Evolutionary conservation across 1,140 invertebrate genomes (phyloP).

Genomic region (Drosophila gunungcola): DNA sequence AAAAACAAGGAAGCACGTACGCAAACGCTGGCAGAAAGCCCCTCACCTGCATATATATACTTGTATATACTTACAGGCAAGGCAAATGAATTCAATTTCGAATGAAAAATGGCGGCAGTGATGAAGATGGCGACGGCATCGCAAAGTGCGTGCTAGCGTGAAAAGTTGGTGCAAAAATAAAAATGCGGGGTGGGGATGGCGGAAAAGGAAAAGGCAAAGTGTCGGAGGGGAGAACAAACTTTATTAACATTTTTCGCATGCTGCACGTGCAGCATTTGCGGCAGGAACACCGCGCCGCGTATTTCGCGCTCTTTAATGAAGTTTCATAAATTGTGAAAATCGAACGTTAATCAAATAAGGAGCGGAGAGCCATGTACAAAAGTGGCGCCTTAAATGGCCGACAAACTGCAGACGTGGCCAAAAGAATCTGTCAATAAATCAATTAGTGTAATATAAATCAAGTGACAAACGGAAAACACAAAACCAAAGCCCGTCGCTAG

Average conservation of each 20-base stretch:
- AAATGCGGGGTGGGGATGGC: conserved; percentile 8
- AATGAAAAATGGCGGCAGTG: conserved; percentile 79
- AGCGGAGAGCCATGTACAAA: conserved; percentile 54
- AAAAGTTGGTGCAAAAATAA: conserved; percentile 13
- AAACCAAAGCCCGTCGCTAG: conserved; percentile 29
- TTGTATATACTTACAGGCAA: conserved; percentile 4
- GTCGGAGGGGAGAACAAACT: conserved; percentile 56
- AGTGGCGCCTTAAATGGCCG: conserved; percentile 70
- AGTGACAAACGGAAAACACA: conserved; percentile 23
- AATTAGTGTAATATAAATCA: conserved; percentile 79
- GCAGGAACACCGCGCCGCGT: conserved; percentile 25
- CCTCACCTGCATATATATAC: conserved; percentile 9
- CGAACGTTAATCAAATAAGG: conserved; percentile 82
- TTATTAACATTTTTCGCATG: conserved; percentile 82
- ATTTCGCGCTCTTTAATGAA: conserved; percentile 72
- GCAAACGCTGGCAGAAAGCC: conserved; percentile 10
- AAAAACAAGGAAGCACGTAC: conserved; percentile 63
- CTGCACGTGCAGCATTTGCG: conserved; percentile 66
- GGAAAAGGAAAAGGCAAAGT: conserved; percentile 6
- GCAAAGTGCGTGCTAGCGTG: conserved; percentile 28
- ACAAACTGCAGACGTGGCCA: conserved; percentile 72
- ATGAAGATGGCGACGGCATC: conserved; percentile 64
- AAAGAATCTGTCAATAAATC: conserved; percentile 79
- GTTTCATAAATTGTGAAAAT: conserved; percentile 81
- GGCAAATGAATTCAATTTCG: conserved; percentile 78